Conservation (phyloP, 53 echinoderm and acorn worm species). For the Mesocentrotus franciscanus region DNA sequence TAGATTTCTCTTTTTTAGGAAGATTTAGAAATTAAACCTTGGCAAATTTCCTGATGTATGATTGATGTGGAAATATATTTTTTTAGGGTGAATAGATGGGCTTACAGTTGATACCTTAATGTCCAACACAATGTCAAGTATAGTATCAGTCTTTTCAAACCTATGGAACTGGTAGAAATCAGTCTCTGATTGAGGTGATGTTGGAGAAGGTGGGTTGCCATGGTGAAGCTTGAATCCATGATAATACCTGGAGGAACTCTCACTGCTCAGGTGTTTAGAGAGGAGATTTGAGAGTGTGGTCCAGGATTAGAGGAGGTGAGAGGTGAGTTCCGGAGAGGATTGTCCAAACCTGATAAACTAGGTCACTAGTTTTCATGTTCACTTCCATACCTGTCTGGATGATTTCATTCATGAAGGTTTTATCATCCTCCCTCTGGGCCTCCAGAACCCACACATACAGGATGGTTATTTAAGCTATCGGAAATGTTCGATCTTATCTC, state of each 20-base stretch:
- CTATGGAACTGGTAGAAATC: not conserved
- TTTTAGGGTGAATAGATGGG: not conserved
- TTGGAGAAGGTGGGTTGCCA: not conserved
- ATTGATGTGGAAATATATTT: not conserved
- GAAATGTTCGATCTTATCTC: not conserved
- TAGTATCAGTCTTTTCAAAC: not conserved
- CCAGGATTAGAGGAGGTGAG: slow-evolving; percentile 19
- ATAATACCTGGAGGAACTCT: slow-evolving; percentile 9
- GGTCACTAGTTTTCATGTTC: slow-evolving; percentile 8
- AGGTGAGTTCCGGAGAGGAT: slow-evolving; percentile 46
- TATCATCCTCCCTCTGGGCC: not conserved
- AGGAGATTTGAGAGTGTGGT: slow-evolving; percentile 34
- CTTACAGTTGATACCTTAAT: not conserved
- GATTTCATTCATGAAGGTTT: not conserved
- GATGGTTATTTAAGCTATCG: slow-evolving; percentile 2
- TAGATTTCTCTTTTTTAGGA: not conserved
- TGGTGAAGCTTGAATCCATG: not conserved
- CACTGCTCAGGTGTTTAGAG: slow-evolving; percentile 43
- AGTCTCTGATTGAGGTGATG: not conserved
- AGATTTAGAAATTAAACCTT: not conserved
- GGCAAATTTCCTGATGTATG: not conserved
- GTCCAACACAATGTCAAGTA: not conserved
- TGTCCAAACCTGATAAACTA: not conserved
- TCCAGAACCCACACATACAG: not conserved
- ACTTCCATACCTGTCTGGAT: not conserved